These are phyloP conservation scores for Drosophila mimetica DNA, from an alignment of 2,888 invertebrate species.

Conservation along the genomic window DNA sequence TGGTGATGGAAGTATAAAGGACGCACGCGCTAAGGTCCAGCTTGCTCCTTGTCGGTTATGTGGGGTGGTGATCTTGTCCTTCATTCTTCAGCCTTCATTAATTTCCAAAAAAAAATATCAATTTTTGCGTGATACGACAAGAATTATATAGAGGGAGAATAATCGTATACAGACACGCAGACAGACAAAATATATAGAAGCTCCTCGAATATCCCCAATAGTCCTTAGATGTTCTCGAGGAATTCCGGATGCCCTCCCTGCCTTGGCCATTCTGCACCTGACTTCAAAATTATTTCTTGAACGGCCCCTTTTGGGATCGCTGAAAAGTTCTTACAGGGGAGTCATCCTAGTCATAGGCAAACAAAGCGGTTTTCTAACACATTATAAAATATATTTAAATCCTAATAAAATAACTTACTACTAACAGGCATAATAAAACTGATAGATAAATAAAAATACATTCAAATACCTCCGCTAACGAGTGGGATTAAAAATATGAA, in stretches of 20 bases:
- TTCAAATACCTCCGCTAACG: no score
- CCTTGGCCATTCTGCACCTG: not conserved
- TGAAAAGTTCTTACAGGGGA: not conserved
- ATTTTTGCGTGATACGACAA: no score
- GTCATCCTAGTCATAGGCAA: slow-evolving; percentile 1
- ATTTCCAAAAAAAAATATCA: no score
- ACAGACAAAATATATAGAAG: no score
- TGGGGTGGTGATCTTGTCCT: not conserved
- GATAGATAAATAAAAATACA: no score
- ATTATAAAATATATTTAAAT: not conserved
- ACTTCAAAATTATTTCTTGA: not conserved
- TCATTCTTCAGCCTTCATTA: not conserved
- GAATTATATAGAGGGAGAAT: no score
- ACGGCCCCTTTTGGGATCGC: not conserved
- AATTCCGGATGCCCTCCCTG: not conserved
- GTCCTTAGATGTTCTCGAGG: not conserved
- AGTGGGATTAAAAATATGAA: no score
- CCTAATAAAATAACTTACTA: not conserved
- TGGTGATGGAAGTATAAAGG: no score
- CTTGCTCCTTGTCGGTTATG: not conserved
- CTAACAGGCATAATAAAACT: not conserved
- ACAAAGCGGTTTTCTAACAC: not conserved
- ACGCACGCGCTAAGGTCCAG: no score
- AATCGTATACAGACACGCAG: no score
- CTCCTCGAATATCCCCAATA: not conserved